These are phyloP conservation scores for Synanthedon vespiformis DNA, from an alignment of 2,888 invertebrate genomes.

Conservation along the genomic window DNA sequence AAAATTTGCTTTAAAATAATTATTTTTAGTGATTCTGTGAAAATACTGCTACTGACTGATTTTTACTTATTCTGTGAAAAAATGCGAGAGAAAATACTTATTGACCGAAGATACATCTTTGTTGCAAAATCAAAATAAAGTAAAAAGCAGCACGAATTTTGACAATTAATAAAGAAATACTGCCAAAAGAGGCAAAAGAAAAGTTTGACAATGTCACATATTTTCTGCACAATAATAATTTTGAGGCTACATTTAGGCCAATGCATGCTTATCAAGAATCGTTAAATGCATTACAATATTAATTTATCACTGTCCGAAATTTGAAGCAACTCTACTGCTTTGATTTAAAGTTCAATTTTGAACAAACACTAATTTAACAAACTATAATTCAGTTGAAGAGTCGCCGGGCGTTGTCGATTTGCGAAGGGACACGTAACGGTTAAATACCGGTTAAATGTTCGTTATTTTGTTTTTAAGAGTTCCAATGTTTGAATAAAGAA, in stretches of 20 bases:
- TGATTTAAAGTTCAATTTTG: constrained; percentile 1
- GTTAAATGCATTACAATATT: background rate
- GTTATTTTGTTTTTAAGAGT: constrained; percentile 8
- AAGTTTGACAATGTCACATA: too few relatives aligned
- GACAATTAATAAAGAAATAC: too few relatives aligned
- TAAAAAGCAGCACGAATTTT: too few relatives aligned
- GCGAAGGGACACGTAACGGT: constrained; percentile 57
- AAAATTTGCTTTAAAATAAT: too few relatives aligned
- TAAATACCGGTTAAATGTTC: constrained; percentile 42
- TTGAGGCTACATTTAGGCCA: background rate
- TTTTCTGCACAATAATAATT: background rate
- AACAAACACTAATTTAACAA: background rate
- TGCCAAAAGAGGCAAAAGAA: too few relatives aligned
- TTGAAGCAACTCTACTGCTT: constrained; percentile 1
- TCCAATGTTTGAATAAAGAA: constrained; percentile 4
- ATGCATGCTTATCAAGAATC: background rate
- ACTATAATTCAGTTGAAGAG: constrained; percentile 12
- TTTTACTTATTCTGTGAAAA: too few relatives aligned
- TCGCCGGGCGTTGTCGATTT: constrained; percentile 32
- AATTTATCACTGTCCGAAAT: background rate
- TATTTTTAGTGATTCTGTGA: too few relatives aligned
- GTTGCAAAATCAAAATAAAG: too few relatives aligned
- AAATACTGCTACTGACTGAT: too few relatives aligned
- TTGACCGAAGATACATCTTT: too few relatives aligned
- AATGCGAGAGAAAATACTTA: too few relatives aligned